phyloP scores from a whole-genome alignment of 2,888 invertebrate species.

The Limenitis camilla region DNA sequence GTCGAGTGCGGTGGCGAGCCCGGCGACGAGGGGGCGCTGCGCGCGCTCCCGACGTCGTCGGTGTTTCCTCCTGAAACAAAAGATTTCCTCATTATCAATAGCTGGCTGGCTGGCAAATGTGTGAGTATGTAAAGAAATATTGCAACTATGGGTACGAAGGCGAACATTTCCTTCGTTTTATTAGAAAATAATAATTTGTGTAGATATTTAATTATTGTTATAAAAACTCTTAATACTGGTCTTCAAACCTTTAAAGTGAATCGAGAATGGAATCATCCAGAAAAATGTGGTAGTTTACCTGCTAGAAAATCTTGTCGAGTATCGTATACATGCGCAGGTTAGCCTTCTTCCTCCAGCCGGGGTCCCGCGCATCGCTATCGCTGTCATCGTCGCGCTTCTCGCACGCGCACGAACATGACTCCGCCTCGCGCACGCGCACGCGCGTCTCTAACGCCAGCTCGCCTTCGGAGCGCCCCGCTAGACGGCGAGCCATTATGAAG shows the following conservation, averaged over 20 bases:
- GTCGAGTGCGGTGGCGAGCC: slow-evolving; percentile 13
- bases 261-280: not conserved
- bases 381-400: slow-evolving; percentile 25
- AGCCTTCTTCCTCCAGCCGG: slow-evolving; percentile 62
- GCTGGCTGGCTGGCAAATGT: no score
- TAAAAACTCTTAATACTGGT: no score
- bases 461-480: slow-evolving; percentile 28
- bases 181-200: no score
- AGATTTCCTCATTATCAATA: not conserved
- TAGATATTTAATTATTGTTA: no score
- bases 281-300: slow-evolving; percentile 44
- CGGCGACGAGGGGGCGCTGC: slow-evolving; percentile 12
- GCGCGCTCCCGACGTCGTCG: slow-evolving; percentile 18
- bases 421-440: slow-evolving; percentile 17
- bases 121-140: no score
- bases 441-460: no score
- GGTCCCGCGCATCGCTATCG: slow-evolving; percentile 32
- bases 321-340: slow-evolving; percentile 70
- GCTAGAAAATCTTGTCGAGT: slow-evolving; percentile 71
- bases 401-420: slow-evolving; percentile 22
- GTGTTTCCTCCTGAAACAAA: slow-evolving; percentile 17
- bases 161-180: no score
- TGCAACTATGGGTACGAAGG: no score
- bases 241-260: not conserved
- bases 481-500: slow-evolving; percentile 54